Percentiles rank a stretch among this genome's conserved stretches.
These are phyloP conservation scores for Poeciliopsis turrubarensis DNA, from an alignment of 2,113 vertebrate species.

Conservation along the genomic window DNA sequence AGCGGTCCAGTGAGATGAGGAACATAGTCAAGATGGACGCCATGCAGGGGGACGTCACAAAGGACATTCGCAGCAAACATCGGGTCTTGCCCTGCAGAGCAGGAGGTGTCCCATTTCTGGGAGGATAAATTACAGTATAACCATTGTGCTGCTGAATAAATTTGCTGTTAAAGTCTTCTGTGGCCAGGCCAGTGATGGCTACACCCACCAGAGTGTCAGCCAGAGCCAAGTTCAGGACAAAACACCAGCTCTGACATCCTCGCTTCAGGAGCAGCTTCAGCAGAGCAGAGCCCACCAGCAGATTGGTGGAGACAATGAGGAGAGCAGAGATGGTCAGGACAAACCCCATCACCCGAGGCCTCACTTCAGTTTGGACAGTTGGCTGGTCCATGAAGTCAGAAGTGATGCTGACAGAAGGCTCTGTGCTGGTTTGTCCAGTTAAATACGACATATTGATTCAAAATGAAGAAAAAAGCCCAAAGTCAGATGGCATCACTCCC, in stretches of 20 bases:
- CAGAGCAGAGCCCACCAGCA: conserved; percentile 78
- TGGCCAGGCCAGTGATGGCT: conserved; percentile 82
- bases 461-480: background rate
- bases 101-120: conserved; percentile 3
- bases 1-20: conserved; percentile 88
- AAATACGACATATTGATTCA: conserved; percentile 15
- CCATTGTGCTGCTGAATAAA: background rate
- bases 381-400: conserved; percentile 2
- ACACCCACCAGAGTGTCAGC: conserved; percentile 86
- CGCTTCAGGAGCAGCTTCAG: conserved; percentile 82
- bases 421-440: background rate
- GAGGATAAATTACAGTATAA: rapidly evolving
- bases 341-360: conserved; percentile 66
- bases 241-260: conserved; percentile 82
- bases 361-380: background rate
- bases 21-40: conserved; percentile 91
- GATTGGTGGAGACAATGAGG: conserved; percentile 86
- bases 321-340: conserved; percentile 81
- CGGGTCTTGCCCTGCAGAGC: conserved; percentile 67
- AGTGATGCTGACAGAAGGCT: background rate
- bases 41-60: conserved; percentile 82
- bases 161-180: conserved; percentile 75
- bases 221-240: conserved; percentile 88
- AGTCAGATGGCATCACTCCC: background rate
- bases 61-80: conserved; percentile 87